Conservation (phyloP, 2,888 invertebrate genomes). For the Entomobrya proxima region DNA sequence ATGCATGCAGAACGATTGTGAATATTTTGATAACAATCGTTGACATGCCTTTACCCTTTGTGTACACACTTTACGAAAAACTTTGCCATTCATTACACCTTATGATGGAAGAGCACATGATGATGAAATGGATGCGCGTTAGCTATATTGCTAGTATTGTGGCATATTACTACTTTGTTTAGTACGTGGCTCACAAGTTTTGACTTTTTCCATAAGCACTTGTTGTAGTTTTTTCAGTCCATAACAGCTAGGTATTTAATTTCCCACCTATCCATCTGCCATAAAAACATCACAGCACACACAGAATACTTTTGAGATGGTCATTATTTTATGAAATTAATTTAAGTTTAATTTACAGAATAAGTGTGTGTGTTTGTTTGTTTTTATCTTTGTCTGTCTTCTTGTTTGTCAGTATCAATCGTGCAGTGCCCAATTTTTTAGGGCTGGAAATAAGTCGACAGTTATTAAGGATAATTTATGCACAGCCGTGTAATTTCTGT, state of each 20-base stretch:
- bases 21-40: conserved; percentile 44
- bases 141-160: too few relatives aligned
- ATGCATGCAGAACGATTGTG: conserved; percentile 60
- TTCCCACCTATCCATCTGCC: conserved; percentile 14
- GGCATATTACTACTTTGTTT: neutral
- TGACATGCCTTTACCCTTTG: conserved; percentile 40
- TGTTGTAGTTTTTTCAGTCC: neutral
- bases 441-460: conserved; percentile 38
- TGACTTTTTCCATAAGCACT: neutral
- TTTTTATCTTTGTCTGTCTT: neutral
- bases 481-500: conserved; percentile 39
- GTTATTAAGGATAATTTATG: conserved; percentile 64
- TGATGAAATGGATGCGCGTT: too few relatives aligned
- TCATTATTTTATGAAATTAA: conserved; percentile 18
- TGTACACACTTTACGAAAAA: neutral
- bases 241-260: neutral
- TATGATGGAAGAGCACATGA: neutral
- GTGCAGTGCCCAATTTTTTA: conserved; percentile 22
- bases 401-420: neutral
- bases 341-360: conserved; percentile 19
- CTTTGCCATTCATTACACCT: neutral
- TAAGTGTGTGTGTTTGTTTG: neutral
- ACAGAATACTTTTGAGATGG: neutral
- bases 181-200: neutral
- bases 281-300: neutral